Conservation (phyloP, 2,113 vertebrate species). For the Urocolius indicus region DNA sequence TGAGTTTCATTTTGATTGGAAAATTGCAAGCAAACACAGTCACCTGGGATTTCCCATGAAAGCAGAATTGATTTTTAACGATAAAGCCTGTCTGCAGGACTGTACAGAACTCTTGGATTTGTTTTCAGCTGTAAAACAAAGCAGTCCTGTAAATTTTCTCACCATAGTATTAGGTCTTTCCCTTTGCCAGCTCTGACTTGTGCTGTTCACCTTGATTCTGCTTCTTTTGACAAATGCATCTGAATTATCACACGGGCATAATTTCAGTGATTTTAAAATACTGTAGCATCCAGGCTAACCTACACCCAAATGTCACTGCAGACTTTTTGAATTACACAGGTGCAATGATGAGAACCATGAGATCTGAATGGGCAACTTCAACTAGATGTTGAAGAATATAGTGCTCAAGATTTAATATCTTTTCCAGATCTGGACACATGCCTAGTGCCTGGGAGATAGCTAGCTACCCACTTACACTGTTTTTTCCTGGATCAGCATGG, state of each 20-base stretch:
- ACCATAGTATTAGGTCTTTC: neutral
- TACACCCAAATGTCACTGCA: neutral
- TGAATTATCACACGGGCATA: neutral
- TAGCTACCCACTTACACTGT: neutral
- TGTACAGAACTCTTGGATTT: conserved; percentile 6
- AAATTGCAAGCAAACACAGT: conserved; percentile 32
- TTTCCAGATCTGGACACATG: neutral
- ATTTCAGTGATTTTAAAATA: neutral
- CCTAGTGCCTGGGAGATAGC: neutral
- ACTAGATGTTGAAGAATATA: neutral
- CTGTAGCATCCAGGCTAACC: neutral
- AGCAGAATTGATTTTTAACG: conserved; percentile 55
- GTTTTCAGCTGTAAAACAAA: neutral
- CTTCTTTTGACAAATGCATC: neutral
- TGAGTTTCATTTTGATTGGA: conserved; percentile 11
- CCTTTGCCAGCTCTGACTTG: neutral
- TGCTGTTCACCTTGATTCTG: neutral
- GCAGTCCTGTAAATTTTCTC: neutral
- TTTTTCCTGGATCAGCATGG: neutral
- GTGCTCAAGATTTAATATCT: neutral
- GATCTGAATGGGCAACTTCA: neutral
- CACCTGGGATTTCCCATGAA: conserved; percentile 50
- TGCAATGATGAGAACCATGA: fast-evolving
- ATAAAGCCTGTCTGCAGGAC: conserved; percentile 44
- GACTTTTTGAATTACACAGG: neutral